Conservation (phyloP, 2,888 invertebrate genomes). For the Rugalucina vietnamica region DNA sequence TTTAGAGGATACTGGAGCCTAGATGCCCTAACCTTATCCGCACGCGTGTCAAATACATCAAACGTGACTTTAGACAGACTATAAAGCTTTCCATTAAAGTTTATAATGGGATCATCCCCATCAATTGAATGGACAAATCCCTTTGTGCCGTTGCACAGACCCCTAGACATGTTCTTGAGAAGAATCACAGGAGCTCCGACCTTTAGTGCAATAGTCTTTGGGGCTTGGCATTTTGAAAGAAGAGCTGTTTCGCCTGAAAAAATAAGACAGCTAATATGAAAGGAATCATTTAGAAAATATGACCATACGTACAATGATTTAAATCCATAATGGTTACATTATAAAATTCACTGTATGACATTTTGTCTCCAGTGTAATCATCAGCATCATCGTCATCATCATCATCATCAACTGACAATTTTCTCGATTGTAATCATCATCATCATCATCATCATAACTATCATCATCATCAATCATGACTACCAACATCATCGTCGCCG, state of each 20-base stretch:
- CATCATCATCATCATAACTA: too few species aligned
- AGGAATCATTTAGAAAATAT: too few species aligned
- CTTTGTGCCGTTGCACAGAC: neutral
- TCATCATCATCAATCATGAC: too few species aligned
- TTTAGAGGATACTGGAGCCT: constrained; percentile 13
- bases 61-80: neutral
- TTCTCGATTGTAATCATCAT: too few species aligned
- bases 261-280: neutral
- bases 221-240: neutral
- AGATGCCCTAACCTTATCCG: neutral
- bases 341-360: too few species aligned
- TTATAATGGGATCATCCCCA: neutral
- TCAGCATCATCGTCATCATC: too few species aligned
- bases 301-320: too few species aligned
- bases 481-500: too few species aligned
- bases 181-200: constrained; percentile 1
- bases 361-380: too few species aligned
- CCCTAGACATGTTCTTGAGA: neutral
- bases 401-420: too few species aligned
- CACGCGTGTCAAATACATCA: neutral
- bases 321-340: too few species aligned
- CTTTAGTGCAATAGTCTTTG: neutral
- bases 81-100: neutral
- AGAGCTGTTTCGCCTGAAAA: neutral
- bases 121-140: neutral